Evolutionary conservation across 2,113 vertebrate species (phyloP), one percentile per base, ranked within the genome.

Genomic region (Marmota monax): DNA sequence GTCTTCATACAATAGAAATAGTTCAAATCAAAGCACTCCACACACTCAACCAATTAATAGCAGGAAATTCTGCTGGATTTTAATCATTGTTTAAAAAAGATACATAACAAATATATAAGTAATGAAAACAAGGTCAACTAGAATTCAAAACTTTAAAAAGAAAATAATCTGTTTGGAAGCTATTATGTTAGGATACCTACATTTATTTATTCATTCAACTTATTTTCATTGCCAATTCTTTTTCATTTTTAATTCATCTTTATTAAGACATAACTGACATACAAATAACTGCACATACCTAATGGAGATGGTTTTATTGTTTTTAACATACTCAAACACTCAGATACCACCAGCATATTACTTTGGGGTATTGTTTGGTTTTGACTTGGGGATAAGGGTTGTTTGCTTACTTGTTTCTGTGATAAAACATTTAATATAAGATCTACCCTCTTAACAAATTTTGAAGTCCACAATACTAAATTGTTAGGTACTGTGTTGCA

Each of bases 1-100:
- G 34, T 61, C 42, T 65, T 13, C 25, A 61, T 74, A 72, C 17
- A 53, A 69, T 25, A 79, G 39, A 79, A 74, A 61, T 79, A 63
- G 45, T 22, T 29, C 69, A 95, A 65, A 73, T 70, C 56, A 94
- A 70, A 96, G 70, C 65, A 16, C 34, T 88, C 63, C 42, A 61
- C 45, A 63, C 80, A 63, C 29, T 3, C 16, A 90, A 77, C 4
- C 83, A 16, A 13, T 79, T 65, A 87, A 84, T 39, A 67, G 73
- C 69, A 63, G 20, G 20, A 85, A 67, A 73, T 91, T 80, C 9
- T 65, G 18, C 25, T 77, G 63, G 10, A 58, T 76, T 51, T 73
- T 22, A 51, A 93, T 83, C 5, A 88, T 6, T 73, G 37, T 67
- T 32, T 69, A 84, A 83, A 93, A 65, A 14, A 5, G 12, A 85